Base-by-base conservation (phyloP, 2,113 vertebrate genomes). In the Silurus asotus region DNA sequence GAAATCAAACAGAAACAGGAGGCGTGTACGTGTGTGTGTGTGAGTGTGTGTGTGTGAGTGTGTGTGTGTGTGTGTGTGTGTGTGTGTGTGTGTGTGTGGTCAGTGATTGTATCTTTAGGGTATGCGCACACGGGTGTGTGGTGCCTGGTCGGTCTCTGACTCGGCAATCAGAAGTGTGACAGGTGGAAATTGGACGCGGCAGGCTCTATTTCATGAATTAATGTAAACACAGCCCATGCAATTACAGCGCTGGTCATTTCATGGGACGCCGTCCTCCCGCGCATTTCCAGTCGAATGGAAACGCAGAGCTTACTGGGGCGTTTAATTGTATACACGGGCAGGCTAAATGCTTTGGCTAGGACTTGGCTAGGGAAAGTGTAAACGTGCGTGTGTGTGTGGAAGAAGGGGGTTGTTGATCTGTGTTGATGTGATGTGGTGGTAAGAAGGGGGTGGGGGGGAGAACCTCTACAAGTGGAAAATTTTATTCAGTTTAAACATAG, bases 171-270 rank as follows among this genome's bases (percentile, higher is more conserved):
- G 96, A 97, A 95, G 95, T 95, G 96, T 94, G 96, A 96, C 95
- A 97, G 96, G 96, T 98, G 97, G 96, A 96, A 96, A 95, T 93
- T 94, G 95, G 95, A 92, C 94, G 94, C 92, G 89, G 37, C 94
- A 91, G 91, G 89, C 92, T 93, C 94, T 93, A 92, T 97, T 97
- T 96, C 96, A 96, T 95, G 96, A 98, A 97, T 97, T 97, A 98
- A 98, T 98, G 97, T 97, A 97, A 97, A 97, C 95, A 96, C 96
- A 97, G 93, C 94, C 72, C 88, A 93, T 93, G 93, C 94, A 96
- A 96, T 96, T 96, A 96, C 94, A 85, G 80, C 74, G 88, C 87
- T 90, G 95, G 94, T 95, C 94, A 95, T 96, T 95, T 96, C 53
- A 23, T 55, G 80, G 61, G 75, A 76, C 17, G 28, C 67, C 77